Evolutionary conservation across 1,140 invertebrate species (phyloP).

Genomic region (Drosophila micromelanica): DNA sequence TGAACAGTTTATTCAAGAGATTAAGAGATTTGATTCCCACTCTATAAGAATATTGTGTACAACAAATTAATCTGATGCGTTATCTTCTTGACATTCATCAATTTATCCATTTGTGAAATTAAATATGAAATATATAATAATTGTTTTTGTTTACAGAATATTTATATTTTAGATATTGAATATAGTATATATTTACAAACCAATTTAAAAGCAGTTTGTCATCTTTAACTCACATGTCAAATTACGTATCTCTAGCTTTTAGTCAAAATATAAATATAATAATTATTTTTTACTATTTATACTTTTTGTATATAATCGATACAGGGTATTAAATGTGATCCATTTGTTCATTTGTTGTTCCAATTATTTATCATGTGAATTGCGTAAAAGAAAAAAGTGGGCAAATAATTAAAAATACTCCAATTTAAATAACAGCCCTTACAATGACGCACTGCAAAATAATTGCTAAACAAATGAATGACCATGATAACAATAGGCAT

Average conservation of each 20-base stretch:
- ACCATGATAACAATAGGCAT: not conserved
- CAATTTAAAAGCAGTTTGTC: too few relatives aligned
- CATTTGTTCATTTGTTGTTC: not conserved
- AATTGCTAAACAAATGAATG: constrained; percentile 26
- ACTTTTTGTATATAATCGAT: not conserved
- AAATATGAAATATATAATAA: not conserved
- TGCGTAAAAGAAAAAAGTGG: constrained; percentile 58
- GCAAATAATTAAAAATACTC: constrained; percentile 36
- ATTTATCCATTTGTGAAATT: not conserved
- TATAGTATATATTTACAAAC: too few relatives aligned
- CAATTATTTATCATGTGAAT: constrained; percentile 27
- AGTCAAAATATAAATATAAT: too few relatives aligned
- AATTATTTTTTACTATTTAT: not conserved
- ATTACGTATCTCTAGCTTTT: too few relatives aligned
- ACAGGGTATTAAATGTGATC: not conserved
- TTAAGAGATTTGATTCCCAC: too few relatives aligned
- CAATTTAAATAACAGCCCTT: constrained; percentile 19
- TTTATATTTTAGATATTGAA: not conserved
- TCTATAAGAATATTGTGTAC: too few relatives aligned
- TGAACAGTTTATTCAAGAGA: too few relatives aligned
- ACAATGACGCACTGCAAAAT: constrained; percentile 52
- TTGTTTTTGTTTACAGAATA: not conserved
- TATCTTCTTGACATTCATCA: too few relatives aligned
- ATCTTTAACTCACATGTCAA: too few relatives aligned
- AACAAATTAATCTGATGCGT: too few relatives aligned